phyloP scores from a whole-genome alignment of 2,113 vertebrate species.

The Cyprinodon variegatus region DNA sequence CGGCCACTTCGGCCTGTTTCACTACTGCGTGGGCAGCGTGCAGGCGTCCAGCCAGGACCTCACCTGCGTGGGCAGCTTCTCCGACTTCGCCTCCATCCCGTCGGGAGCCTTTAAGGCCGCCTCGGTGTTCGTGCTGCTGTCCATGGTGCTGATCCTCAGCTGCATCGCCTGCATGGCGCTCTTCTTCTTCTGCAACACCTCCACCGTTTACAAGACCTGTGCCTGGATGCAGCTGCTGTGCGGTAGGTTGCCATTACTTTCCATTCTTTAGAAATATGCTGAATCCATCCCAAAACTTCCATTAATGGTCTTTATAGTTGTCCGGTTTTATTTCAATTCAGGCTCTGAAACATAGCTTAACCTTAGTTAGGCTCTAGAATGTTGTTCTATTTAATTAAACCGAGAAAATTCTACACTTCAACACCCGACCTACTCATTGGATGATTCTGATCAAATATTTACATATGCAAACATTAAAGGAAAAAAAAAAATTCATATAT shows the following conservation, averaged over 20 bases:
- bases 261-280: background rate
- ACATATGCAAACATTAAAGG: too few relatives aligned
- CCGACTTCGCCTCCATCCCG: constrained; percentile 94
- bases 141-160: constrained; percentile 96
- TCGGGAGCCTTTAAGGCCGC: constrained; percentile 95
- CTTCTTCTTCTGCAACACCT: constrained; percentile 99
- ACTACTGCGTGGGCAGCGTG: constrained; percentile 93
- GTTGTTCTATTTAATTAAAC: too few relatives aligned
- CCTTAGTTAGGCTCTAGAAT: too few relatives aligned
- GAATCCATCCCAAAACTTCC: background rate
- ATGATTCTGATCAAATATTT: too few relatives aligned
- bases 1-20: constrained; percentile 96
- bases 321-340: too few relatives aligned
- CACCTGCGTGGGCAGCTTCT: constrained; percentile 92
- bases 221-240: constrained; percentile 98
- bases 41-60: constrained; percentile 87
- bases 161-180: constrained; percentile 96
- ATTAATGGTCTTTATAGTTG: too few relatives aligned
- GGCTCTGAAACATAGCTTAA: too few relatives aligned
- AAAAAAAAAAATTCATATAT: too few relatives aligned
- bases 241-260: constrained; percentile 78
- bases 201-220: constrained; percentile 98
- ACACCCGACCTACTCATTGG: too few relatives aligned
- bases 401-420: too few relatives aligned
- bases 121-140: constrained; percentile 94